These are phyloP conservation scores for Propithecus coquereli DNA, from an alignment of 2,113 vertebrate species.

Conservation along the genomic window DNA sequence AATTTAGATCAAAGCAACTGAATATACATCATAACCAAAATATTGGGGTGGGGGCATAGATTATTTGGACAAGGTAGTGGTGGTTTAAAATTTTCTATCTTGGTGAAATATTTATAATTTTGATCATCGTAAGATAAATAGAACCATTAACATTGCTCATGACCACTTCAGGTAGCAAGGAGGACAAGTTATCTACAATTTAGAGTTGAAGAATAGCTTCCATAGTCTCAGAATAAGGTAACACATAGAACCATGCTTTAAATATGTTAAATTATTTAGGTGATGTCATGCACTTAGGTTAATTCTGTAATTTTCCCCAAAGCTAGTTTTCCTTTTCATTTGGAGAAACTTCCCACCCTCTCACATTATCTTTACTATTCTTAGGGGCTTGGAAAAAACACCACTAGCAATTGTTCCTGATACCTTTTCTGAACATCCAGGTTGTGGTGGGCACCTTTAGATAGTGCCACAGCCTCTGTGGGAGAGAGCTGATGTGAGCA, in stretches of 20 bases:
- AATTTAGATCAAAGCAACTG: background rate
- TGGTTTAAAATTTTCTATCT: background rate
- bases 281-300: background rate
- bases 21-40: background rate
- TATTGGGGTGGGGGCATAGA: background rate
- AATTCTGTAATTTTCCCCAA: background rate
- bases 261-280: background rate
- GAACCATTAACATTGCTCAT: too few relatives aligned
- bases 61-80: background rate
- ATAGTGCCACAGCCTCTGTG: background rate
- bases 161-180: too few relatives aligned
- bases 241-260: background rate
- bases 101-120: constrained; percentile 18
- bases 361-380: background rate
- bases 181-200: background rate
- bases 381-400: background rate
- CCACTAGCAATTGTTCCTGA: background rate
- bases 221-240: background rate
- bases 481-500: background rate
- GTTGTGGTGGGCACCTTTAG: background rate
- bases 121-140: background rate
- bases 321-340: background rate
- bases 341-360: background rate
- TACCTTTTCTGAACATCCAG: background rate
- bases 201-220: background rate